Conservation (phyloP, 2,113 vertebrate genomes). For the Toxostoma redivivum region DNA sequence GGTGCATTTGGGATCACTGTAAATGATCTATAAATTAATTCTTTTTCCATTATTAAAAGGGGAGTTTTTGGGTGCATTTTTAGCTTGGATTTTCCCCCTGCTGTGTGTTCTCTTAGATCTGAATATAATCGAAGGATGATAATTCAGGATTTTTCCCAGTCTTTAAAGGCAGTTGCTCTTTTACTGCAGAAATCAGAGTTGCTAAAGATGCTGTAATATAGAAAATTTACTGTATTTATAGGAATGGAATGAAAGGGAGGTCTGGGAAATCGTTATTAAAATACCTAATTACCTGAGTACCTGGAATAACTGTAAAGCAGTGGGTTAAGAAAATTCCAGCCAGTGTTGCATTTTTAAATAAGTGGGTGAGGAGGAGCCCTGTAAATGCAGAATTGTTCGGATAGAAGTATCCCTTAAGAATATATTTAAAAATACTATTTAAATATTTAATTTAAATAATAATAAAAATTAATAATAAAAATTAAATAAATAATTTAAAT, state of each 20-base stretch:
- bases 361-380: neutral
- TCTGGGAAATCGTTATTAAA: neutral
- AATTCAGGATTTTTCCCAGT: neutral
- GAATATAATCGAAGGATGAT: neutral
- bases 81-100: neutral
- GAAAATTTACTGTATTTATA: neutral
- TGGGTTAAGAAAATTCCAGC: neutral
- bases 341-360: neutral
- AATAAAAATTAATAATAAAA: too few relatives aligned
- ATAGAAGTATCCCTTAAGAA: neutral
- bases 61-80: neutral
- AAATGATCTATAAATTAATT: neutral
- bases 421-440: too few relatives aligned
- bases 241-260: neutral
- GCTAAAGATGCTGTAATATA: neutral
- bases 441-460: too few relatives aligned
- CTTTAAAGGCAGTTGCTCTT: neutral
- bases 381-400: neutral
- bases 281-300: accelerated
- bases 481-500: too few relatives aligned
- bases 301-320: neutral
- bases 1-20: neutral
- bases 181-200: neutral
- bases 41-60: neutral
- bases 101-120: neutral